Percentiles rank a stretch among this genome's conserved stretches.
Conservation (phyloP, 2,113 vertebrate genomes). For the Aspiorhynchus laticeps region DNA sequence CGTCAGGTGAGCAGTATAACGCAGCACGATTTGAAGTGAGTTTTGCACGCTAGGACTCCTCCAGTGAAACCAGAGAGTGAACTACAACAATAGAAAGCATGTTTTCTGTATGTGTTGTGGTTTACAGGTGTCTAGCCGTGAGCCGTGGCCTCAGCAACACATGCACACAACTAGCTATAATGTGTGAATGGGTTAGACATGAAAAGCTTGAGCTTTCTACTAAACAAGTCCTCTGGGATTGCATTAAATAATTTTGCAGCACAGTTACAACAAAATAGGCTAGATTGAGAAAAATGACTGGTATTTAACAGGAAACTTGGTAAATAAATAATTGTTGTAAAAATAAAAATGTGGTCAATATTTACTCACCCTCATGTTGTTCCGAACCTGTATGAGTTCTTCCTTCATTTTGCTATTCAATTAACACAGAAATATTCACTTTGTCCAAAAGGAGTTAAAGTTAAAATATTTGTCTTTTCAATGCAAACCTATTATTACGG, state of each 20-base stretch:
- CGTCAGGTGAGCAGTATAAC: conserved; percentile 9
- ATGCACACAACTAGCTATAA: neutral
- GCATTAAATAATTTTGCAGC: neutral
- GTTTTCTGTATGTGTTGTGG: neutral
- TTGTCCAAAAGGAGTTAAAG: neutral
- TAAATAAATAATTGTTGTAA: neutral
- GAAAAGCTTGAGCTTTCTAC: neutral
- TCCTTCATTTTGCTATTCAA: neutral
- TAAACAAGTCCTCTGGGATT: neutral
- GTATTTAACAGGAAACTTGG: neutral
- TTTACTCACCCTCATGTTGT: neutral
- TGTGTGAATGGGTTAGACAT: neutral
- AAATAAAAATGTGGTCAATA: neutral
- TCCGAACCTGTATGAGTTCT: neutral
- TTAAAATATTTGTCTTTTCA: neutral
- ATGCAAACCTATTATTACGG: neutral
- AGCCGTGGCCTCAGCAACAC: neutral
- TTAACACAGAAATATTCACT: neutral
- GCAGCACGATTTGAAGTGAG: neutral
- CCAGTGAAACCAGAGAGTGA: conserved; percentile 25
- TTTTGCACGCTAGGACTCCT: neutral
- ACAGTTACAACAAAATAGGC: neutral
- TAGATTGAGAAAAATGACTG: neutral
- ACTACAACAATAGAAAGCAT: conserved; percentile 13
- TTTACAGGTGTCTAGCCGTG: neutral